Percentiles rank a stretch among this genome's conserved stretches.
phyloP scores from a whole-genome alignment of 2,797 vertebrate species.

The Odontamblyopus rebecca region DNA sequence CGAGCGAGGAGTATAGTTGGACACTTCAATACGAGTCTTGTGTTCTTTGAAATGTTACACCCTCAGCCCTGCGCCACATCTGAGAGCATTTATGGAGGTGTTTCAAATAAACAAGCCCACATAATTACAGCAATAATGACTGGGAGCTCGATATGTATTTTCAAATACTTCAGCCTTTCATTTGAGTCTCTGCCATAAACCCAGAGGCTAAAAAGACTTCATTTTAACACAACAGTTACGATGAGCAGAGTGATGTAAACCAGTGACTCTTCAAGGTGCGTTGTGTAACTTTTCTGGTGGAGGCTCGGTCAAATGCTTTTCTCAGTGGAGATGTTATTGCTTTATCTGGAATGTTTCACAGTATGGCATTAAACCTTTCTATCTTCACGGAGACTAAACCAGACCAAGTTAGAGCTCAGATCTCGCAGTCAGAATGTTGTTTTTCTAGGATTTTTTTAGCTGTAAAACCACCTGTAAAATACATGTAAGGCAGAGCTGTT shows the following conservation, averaged over 20 bases:
- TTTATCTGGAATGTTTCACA: no score
- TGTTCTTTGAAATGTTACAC: constrained; percentile 18
- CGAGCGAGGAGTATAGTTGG: neutral
- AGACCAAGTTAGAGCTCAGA: no score
- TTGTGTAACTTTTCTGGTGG: no score
- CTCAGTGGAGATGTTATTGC: no score
- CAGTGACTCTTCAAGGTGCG: neutral
- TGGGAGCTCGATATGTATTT: constrained; percentile 11
- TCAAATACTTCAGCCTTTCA: constrained; percentile 1
- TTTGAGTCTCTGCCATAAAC: neutral
- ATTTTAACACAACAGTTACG: neutral
- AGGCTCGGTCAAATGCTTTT: no score
- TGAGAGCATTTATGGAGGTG: constrained; percentile 52
- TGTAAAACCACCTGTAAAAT: no score
- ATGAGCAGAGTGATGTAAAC: neutral
- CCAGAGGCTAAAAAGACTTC: no score
- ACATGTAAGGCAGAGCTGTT: no score
- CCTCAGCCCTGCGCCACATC: constrained; percentile 30
- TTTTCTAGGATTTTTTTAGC: no score
- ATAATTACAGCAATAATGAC: constrained; percentile 29
- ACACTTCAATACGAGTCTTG: constrained; percentile 7
- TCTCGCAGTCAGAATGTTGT: no score
- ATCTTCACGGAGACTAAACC: no score
- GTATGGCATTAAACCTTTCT: no score
- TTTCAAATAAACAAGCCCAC: constrained; percentile 46